Percentiles rank a stretch among this genome's conserved stretches.
phyloP scores from a whole-genome alignment of 2,113 vertebrate genomes.

The Thunnus thynnus region DNA sequence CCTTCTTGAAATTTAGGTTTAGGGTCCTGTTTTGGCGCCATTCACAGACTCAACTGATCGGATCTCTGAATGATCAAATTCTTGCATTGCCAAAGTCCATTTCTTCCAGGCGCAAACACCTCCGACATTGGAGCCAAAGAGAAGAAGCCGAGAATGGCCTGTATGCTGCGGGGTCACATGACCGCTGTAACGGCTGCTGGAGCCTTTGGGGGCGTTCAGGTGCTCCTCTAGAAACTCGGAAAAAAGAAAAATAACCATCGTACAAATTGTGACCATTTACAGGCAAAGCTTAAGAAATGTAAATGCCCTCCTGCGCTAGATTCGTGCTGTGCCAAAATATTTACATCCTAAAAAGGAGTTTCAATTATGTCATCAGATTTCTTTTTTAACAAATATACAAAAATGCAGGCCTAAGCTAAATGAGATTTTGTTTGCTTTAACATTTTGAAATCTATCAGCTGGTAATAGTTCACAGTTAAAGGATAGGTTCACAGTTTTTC shows the following conservation, averaged over 20 bases:
- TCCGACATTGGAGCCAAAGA: conserved; percentile 72
- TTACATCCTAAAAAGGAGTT: too few relatives aligned
- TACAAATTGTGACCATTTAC: too few relatives aligned
- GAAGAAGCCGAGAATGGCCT: conserved; percentile 57
- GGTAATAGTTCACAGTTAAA: too few relatives aligned
- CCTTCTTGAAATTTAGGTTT: conserved; percentile 99
- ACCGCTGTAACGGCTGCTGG: conserved; percentile 22
- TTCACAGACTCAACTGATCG: conserved; percentile 90
- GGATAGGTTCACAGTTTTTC: too few relatives aligned
- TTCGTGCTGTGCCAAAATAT: too few relatives aligned
- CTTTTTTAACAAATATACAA: too few relatives aligned
- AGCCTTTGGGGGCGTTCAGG: conserved; percentile 25
- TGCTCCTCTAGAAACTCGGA: neutral
- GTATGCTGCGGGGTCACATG: conserved; percentile 66
- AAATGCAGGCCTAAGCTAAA: too few relatives aligned
- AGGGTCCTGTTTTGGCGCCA: conserved; percentile 99
- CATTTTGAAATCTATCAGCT: too few relatives aligned
- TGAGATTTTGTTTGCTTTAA: too few relatives aligned
- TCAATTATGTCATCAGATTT: too few relatives aligned
- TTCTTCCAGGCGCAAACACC: conserved; percentile 79
- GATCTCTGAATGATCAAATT: conserved; percentile 85
- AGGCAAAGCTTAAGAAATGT: too few relatives aligned
- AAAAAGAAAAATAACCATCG: neutral
- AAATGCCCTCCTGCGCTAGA: too few relatives aligned
- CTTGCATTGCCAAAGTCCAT: conserved; percentile 86